Conservation (phyloP, 2,888 invertebrate species). For the Beris chalybata region DNA sequence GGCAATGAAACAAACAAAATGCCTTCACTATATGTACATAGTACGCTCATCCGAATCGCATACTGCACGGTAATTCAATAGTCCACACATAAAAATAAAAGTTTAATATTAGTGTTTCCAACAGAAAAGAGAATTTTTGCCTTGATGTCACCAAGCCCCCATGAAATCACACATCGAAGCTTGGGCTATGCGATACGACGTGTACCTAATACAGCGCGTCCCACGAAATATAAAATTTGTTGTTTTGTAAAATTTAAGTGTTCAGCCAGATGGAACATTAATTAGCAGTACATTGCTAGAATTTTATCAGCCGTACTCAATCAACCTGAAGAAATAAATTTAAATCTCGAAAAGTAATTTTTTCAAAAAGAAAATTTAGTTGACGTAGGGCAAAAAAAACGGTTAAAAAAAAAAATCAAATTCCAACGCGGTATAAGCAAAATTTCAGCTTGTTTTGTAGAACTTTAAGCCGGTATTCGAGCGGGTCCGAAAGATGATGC, state of each 20-base stretch:
- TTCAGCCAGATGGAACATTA: conserved; percentile 18
- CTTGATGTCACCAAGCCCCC: background rate
- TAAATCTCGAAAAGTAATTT: no score
- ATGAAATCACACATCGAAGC: background rate
- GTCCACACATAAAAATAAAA: no score
- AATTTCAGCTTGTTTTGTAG: background rate
- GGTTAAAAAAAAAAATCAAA: no score
- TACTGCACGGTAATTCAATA: no score
- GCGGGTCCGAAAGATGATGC: conserved; percentile 15
- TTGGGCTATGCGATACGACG: background rate
- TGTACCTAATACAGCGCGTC: background rate
- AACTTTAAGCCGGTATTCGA: background rate
- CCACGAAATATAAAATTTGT: background rate
- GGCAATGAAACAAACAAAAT: no score
- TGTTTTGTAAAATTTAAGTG: conserved; percentile 6
- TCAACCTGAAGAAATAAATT: background rate
- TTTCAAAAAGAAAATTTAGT: no score
- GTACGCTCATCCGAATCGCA: no score
- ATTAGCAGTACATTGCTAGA: conserved; percentile 19
- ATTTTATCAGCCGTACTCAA: background rate
- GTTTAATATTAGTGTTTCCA: no score
- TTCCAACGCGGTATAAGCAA: background rate
- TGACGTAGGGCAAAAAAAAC: no score
- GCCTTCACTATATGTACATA: no score
- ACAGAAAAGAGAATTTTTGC: no score